A percentile compares a stretch with the other conserved stretches of the same genome.
phyloP scores from a whole-genome alignment of 2,888 invertebrate genomes.

The Spodoptera picta region DNA sequence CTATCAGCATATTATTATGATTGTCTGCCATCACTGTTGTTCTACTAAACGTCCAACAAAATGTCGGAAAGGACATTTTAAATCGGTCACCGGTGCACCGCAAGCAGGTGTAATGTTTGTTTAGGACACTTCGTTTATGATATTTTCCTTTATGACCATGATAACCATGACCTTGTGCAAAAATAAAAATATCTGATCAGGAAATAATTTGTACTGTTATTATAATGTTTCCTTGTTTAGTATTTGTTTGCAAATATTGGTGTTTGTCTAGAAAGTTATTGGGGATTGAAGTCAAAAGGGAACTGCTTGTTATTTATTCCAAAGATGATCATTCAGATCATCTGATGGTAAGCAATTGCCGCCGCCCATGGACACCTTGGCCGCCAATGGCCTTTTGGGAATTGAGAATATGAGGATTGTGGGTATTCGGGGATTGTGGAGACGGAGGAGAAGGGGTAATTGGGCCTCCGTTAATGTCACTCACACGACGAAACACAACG shows the following conservation, averaged over 20 bases:
- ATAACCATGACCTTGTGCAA: conserved; percentile 14
- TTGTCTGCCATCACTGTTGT: conserved; percentile 19
- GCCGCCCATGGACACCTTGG: no score
- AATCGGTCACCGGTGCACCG: conserved; percentile 43
- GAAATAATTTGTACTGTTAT: conserved; percentile 13
- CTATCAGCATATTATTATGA: conserved; percentile 11
- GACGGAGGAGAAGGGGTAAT: no score
- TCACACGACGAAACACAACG: no score
- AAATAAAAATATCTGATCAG: conserved; percentile 29
- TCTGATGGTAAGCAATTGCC: no score
- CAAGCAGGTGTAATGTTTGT: conserved; percentile 36
- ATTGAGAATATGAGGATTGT: no score
- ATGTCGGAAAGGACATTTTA: conserved; percentile 32
- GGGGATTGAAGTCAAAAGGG: no score
- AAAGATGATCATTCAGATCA: no score
- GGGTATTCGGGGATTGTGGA: no score
- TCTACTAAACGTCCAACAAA: conserved; percentile 24
- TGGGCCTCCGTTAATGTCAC: no score
- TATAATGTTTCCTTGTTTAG: background rate
- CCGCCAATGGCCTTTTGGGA: no score
- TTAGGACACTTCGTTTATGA: conserved; percentile 49
- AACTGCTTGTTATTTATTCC: no score
- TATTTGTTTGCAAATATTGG: background rate
- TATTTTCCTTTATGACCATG: conserved; percentile 39
- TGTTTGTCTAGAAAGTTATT: background rate